phyloP scores from a whole-genome alignment of 2,113 vertebrate genomes.

The Hassar affinis region DNA sequence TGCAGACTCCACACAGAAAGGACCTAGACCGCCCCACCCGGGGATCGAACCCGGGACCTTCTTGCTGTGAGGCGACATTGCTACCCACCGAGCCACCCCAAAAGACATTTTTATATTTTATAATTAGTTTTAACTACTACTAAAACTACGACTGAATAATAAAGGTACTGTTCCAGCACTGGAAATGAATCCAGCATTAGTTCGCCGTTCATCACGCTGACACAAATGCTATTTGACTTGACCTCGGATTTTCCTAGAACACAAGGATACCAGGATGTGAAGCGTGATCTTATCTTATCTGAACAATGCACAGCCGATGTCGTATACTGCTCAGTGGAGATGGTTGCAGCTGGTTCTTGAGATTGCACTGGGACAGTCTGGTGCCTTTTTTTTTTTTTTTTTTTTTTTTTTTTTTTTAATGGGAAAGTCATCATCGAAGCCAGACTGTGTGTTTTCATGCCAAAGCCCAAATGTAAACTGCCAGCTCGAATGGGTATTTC shows the following conservation, averaged over 20 bases:
- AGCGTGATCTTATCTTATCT: slow-evolving; percentile 56
- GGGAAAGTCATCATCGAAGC: slow-evolving; percentile 5
- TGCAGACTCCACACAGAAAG: too few species aligned
- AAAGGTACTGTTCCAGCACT: not conserved
- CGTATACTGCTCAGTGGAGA: slow-evolving; percentile 21
- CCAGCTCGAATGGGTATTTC: not conserved
- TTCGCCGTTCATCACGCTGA: slow-evolving; percentile 3
- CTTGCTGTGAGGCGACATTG: too few species aligned
- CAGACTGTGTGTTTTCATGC: not conserved
- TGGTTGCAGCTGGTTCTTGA: slow-evolving; percentile 22
- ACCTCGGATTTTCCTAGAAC: not conserved
- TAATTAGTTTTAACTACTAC: too few species aligned
- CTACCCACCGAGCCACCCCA: too few species aligned
- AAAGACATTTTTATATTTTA: too few species aligned
- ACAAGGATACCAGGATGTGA: slow-evolving; percentile 49
- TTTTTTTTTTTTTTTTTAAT: not conserved
- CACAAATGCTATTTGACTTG: not conserved
- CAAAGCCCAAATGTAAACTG: not conserved
- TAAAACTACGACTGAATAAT: not conserved
- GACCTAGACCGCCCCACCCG: too few species aligned
- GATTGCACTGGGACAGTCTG: not conserved
- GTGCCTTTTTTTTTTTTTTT: not conserved
- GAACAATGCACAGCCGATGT: slow-evolving; percentile 24
- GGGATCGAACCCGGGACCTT: too few species aligned
- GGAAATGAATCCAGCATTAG: slow-evolving; percentile 18